These are phyloP conservation scores for Pyrochroa serraticornis DNA, from an alignment of 2,888 invertebrate species.

Conservation along the genomic window DNA sequence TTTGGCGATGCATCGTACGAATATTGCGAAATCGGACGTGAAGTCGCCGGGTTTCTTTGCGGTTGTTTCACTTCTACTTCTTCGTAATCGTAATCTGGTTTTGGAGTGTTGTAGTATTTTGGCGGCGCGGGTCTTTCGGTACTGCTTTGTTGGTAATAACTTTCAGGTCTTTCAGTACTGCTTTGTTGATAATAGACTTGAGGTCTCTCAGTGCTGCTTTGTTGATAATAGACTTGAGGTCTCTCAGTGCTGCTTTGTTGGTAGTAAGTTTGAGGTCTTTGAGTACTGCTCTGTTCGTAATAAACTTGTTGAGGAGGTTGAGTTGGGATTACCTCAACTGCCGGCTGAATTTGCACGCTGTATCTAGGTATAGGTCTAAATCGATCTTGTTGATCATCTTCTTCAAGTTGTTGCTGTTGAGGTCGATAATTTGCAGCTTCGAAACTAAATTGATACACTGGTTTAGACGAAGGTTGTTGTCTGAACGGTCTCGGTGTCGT, in stretches of 20 bases:
- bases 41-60: slow-evolving; percentile 47
- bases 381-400: slow-evolving; percentile 38
- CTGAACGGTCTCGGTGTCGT: slow-evolving; percentile 62
- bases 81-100: slow-evolving; percentile 59
- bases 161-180: slow-evolving; percentile 55
- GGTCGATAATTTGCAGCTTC: slow-evolving; percentile 65
- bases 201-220: slow-evolving; percentile 53
- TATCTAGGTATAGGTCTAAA: slow-evolving; percentile 51
- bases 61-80: slow-evolving; percentile 50
- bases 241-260: slow-evolving; percentile 48
- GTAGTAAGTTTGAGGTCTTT: slow-evolving; percentile 56
- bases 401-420: slow-evolving; percentile 44
- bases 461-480: slow-evolving; percentile 55
- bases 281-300: slow-evolving; percentile 25
- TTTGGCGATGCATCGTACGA: slow-evolving; percentile 55
- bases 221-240: slow-evolving; percentile 51
- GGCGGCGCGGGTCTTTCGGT: slow-evolving; percentile 60
- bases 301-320: slow-evolving; percentile 31
- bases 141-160: slow-evolving; percentile 29
- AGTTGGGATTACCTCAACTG: slow-evolving; percentile 52
- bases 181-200: slow-evolving; percentile 43
- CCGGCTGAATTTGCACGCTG: slow-evolving; percentile 55
- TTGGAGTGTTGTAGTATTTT: slow-evolving; percentile 61
- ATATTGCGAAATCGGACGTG: slow-evolving; percentile 47
- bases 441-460: slow-evolving; percentile 77